phyloP scores from a whole-genome alignment of 2,888 invertebrate genomes.

The Hydrotaea cyrtoneurina region DNA sequence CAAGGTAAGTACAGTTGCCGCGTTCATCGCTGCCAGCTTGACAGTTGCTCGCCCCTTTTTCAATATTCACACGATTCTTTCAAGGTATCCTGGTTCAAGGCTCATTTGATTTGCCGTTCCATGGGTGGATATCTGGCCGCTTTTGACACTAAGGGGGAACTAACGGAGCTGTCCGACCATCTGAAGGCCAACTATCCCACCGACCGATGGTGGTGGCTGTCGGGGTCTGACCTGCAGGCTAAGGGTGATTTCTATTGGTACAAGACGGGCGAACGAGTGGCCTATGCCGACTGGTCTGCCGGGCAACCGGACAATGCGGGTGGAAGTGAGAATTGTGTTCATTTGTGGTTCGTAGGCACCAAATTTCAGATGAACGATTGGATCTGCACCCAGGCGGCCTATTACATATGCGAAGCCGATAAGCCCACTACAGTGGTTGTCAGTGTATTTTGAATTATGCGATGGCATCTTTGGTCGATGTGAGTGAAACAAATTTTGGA shows the following conservation, averaged over 20 bases:
- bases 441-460: slow-evolving; percentile 39
- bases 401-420: slow-evolving; percentile 73
- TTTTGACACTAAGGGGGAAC: slow-evolving; percentile 72
- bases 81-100: slow-evolving; percentile 74
- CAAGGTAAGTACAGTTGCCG: no score
- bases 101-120: slow-evolving; percentile 73
- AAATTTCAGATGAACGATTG: slow-evolving; percentile 73
- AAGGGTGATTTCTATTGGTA: slow-evolving; percentile 75
- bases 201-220: slow-evolving; percentile 74
- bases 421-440: slow-evolving; percentile 54
- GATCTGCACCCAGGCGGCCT: slow-evolving; percentile 71
- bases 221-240: slow-evolving; percentile 73
- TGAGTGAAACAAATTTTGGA: no score
- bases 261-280: slow-evolving; percentile 72
- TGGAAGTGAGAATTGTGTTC: slow-evolving; percentile 73
- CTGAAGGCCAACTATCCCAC: slow-evolving; percentile 70
- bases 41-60: background rate
- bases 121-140: slow-evolving; percentile 74
- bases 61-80: no score
- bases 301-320: slow-evolving; percentile 73
- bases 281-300: slow-evolving; percentile 72
- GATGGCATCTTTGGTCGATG: background rate
- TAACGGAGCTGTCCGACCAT: slow-evolving; percentile 71
- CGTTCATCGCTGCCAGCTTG: no score
- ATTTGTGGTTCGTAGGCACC: slow-evolving; percentile 68